Conservation (phyloP, 2,797 vertebrate species). For the Phrynocephalus guinanensis region DNA sequence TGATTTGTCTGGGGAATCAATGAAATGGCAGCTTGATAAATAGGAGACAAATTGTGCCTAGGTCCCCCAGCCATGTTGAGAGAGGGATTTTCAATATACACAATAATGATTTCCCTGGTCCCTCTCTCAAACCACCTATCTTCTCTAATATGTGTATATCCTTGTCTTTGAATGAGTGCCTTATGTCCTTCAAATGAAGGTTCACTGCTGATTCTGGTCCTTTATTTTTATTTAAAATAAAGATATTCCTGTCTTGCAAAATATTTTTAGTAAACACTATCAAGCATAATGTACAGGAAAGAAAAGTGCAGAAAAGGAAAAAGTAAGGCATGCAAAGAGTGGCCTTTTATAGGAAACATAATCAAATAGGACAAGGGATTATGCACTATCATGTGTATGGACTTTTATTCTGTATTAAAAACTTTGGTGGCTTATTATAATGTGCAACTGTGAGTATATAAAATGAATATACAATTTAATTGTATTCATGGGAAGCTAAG, state of each 20-base stretch:
- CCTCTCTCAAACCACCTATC: too few relatives aligned
- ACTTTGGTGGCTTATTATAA: conserved; percentile 28
- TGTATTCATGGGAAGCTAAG: conserved; percentile 20
- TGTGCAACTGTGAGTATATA: background rate
- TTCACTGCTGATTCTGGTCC: background rate
- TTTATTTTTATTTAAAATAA: conserved; percentile 16
- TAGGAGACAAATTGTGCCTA: too few relatives aligned
- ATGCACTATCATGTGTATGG: conserved; percentile 2
- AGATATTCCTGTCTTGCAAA: background rate
- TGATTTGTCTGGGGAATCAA: too few relatives aligned
- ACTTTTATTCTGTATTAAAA: conserved; percentile 6
- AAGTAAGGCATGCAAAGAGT: background rate
- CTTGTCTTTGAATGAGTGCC: too few relatives aligned
- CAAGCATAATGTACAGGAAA: conserved; percentile 9
- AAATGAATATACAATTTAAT: conserved; percentile 26
- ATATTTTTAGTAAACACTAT: background rate
- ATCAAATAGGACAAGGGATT: conserved; percentile 25
- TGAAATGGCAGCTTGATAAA: too few relatives aligned
- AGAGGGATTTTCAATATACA: too few relatives aligned
- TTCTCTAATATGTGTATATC: too few relatives aligned
- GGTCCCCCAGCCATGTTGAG: too few relatives aligned
- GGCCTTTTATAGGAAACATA: background rate
- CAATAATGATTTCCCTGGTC: too few relatives aligned
- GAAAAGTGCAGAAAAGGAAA: background rate
- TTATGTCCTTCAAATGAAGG: too few relatives aligned